Evolutionary conservation across 1,140 invertebrate genomes (phyloP), one percentile per base, ranked within the genome.

Genomic region (Sinella curviseta): DNA sequence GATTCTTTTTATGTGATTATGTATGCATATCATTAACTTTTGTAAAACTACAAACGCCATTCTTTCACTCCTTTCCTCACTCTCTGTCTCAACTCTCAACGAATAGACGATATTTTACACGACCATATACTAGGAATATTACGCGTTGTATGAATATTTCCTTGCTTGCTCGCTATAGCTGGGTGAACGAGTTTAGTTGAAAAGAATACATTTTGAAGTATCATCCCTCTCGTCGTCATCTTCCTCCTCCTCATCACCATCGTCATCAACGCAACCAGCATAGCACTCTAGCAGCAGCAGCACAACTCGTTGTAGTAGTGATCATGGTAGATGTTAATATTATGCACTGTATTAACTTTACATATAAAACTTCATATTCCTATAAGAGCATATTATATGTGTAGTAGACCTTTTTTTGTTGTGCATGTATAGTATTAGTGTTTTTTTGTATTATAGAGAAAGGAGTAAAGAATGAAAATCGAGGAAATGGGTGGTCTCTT

Each of bases 21-120:
- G 65, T 70, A 70, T 70, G 65, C 65, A 70, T 70, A 70, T 70
- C 65, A 70, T 70, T 70, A 70, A 70, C 65, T 70, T 65, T 65
- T 65, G 26, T 16, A 17, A 65, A 65, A 14, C 24, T 17, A 14
- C 14, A 65, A 65, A 26, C 57, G 57, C 57, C 57, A 65, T 65
- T 65, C 24, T 26, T 26, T 48, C 39, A 48, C 39, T 48, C 8
- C 39, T 48, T n/a, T 65, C 57, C 57, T 65, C 57, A 65, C 57
- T 65, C 24, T n/a, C 57, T n/a, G 24, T 14, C 24, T 16, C 57
- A 8, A 12, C 20, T 48, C 39, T 48, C n/a, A n/a, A n/a, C n/a
- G 39, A 48, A 20, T 48, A 20, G 39, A 48, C 39, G 39, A 48
- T n/a, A 48, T 48, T 48, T 8, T 12, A 48, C 20, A 48, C n/a